Conservation (phyloP, 2,797 vertebrate species). For the Kryptolebias ocellatus region DNA sequence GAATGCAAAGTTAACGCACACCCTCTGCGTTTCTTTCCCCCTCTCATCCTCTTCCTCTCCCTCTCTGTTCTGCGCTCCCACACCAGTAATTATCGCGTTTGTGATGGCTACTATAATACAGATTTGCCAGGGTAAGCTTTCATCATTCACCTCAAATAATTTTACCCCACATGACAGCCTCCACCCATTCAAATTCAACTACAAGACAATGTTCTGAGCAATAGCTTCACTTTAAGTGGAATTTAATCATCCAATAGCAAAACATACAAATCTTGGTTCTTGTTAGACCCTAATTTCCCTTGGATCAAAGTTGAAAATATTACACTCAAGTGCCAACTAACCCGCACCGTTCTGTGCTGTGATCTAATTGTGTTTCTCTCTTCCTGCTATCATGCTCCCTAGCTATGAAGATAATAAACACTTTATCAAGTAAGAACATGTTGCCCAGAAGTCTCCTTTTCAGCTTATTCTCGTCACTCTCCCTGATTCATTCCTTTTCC, state of each 20-base stretch:
- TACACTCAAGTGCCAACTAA: slow-evolving; percentile 72
- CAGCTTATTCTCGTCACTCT: slow-evolving; percentile 77
- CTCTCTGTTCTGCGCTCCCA: slow-evolving; percentile 88
- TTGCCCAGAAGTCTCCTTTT: slow-evolving; percentile 89
- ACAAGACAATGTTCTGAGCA: slow-evolving; percentile 38
- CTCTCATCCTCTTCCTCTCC: slow-evolving; percentile 78
- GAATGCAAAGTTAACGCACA: slow-evolving; percentile 90
- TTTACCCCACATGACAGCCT: slow-evolving; percentile 44
- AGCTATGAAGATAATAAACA: slow-evolving; percentile 99
- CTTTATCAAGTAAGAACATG: slow-evolving; percentile 99
- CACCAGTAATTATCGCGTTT: slow-evolving; percentile 99
- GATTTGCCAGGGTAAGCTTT: slow-evolving; percentile 99
- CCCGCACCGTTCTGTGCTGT: slow-evolving; percentile 76
- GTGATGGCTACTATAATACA: slow-evolving; percentile 99
- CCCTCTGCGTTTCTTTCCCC: slow-evolving; percentile 85
- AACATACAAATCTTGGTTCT: slow-evolving; percentile 37
- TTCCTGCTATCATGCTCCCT: slow-evolving; percentile 98
- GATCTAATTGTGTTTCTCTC: slow-evolving; percentile 99
- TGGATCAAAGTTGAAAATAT: slow-evolving; percentile 67
- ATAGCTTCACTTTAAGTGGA: slow-evolving; percentile 31
- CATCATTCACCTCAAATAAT: slow-evolving; percentile 86
- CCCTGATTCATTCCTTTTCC: slow-evolving; percentile 29
- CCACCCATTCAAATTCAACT: slow-evolving; percentile 39
- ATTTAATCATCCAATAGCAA: slow-evolving; percentile 77
- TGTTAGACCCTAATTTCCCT: slow-evolving; percentile 72